A percentile compares a stretch with the other conserved stretches of the same genome.
These are phyloP conservation scores for Microplitis deprimator DNA, from an alignment of 2,888 invertebrate species.

Conservation along the genomic window DNA sequence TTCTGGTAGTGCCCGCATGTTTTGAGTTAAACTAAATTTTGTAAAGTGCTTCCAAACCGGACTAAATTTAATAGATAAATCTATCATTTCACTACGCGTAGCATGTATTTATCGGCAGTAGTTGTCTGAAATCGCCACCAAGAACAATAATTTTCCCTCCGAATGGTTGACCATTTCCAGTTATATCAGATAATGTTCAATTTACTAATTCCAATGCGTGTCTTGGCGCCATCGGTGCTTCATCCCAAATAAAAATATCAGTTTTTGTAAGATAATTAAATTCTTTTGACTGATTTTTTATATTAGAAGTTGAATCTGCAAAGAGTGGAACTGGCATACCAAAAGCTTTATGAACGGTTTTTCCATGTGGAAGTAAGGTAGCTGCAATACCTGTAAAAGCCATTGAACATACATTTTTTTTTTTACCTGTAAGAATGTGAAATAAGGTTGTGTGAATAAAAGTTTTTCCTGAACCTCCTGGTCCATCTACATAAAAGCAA, in stretches of 20 bases:
- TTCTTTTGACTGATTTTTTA: neutral
- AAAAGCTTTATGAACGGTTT: constrained; percentile 41
- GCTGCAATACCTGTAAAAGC: constrained; percentile 11
- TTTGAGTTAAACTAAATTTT: constrained; percentile 47
- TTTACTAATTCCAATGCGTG: constrained; percentile 11
- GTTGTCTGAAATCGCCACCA: constrained; percentile 45
- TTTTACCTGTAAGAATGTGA: constrained; percentile 31
- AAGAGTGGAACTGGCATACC: constrained; percentile 50
- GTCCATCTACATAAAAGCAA: neutral
- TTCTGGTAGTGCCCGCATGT: constrained; percentile 46
- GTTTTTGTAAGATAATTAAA: neutral
- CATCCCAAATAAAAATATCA: constrained; percentile 7
- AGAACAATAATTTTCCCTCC: constrained; percentile 43
- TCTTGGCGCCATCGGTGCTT: constrained; percentile 7
- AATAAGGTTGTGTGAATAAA: constrained; percentile 27
- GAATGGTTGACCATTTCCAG: neutral
- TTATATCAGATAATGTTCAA: constrained; percentile 6
- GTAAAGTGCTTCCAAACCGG: constrained; percentile 46
- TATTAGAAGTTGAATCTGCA: neutral
- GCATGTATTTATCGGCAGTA: constrained; percentile 19
- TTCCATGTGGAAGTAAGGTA: constrained; percentile 30
- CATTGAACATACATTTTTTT: constrained; percentile 32
- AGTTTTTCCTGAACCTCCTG: neutral
- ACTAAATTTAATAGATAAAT: constrained; percentile 52
- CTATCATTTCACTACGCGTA: constrained; percentile 41